Conservation (phyloP, 2,888 invertebrate genomes). For the Pristionchus entomophagus region DNA sequence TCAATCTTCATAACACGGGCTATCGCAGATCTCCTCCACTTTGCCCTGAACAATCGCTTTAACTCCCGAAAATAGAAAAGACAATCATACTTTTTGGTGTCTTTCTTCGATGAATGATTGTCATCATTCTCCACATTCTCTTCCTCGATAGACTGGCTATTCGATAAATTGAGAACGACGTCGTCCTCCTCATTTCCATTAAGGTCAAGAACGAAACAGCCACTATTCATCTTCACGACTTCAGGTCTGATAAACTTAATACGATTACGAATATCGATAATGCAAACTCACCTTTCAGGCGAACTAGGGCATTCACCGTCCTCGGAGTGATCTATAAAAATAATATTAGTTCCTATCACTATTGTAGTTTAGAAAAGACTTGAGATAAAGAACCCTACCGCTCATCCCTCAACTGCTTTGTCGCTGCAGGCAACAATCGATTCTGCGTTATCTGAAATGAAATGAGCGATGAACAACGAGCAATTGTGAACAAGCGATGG, state of each 20-base stretch:
- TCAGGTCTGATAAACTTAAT: slow-evolving; percentile 16
- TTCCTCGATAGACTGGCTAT: neutral
- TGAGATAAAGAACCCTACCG: no score
- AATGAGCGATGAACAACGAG: no score
- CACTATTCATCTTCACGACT: slow-evolving; percentile 11
- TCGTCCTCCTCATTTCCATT: slow-evolving; percentile 8
- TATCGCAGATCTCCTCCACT: neutral
- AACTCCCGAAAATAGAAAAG: no score
- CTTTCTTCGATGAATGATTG: neutral
- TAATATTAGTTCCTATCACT: no score
- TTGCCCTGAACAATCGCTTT: neutral
- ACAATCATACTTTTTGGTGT: neutral
- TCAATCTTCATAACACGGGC: neutral
- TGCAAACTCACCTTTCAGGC: neutral
- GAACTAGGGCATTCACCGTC: slow-evolving; percentile 45
- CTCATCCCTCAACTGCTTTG: no score
- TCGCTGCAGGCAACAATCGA: no score
- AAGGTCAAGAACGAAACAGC: neutral
- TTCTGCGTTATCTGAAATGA: no score
- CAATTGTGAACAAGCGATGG: no score
- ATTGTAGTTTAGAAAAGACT: no score
- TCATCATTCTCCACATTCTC: neutral
- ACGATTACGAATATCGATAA: no score
- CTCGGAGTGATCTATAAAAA: neutral
- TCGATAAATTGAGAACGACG: neutral